Conservation (phyloP, 1,140 invertebrate genomes). For the Panulirus ornatus region DNA sequence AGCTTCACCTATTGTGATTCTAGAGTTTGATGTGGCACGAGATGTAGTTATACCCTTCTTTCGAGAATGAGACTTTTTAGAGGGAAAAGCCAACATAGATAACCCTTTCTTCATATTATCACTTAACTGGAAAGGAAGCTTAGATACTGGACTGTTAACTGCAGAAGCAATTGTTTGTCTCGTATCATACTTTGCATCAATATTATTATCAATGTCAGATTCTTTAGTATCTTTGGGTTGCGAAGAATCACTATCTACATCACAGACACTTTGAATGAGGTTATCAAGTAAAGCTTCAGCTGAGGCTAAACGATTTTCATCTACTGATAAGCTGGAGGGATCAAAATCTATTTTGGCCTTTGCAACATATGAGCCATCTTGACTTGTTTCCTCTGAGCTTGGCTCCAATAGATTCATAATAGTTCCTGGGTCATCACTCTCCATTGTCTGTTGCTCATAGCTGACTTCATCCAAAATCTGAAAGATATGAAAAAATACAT, state of each 20-base stretch:
- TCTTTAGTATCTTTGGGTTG: not conserved
- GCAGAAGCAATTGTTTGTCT: not conserved
- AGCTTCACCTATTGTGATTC: constrained; percentile 62
- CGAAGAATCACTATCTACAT: not conserved
- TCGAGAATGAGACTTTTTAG: constrained; percentile 20
- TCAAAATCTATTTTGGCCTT: not conserved
- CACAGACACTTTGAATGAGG: not conserved
- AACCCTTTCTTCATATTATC: constrained; percentile 59
- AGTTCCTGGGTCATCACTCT: constrained; percentile 14
- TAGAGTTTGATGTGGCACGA: constrained; percentile 20
- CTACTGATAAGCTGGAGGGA: not conserved
- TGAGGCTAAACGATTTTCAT: not conserved
- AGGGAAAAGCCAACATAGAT: constrained; percentile 51
- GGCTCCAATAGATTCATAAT: not conserved
- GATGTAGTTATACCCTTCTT: constrained; percentile 30
- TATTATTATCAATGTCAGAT: not conserved
- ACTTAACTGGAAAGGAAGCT: constrained; percentile 47
- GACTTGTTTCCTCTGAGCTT: not conserved
- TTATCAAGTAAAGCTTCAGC: constrained; percentile 11
- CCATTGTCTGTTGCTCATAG: constrained; percentile 23
- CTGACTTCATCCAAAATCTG: constrained; percentile 57
- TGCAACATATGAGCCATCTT: not conserved
- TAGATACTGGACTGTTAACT: not conserved
- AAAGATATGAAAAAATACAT: constrained; percentile 28
- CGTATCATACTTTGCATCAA: not conserved